Percentiles rank a stretch among this genome's conserved stretches.
phyloP scores from a whole-genome alignment of 1,140 invertebrate genomes.

The Trinorchestia longiramus region DNA sequence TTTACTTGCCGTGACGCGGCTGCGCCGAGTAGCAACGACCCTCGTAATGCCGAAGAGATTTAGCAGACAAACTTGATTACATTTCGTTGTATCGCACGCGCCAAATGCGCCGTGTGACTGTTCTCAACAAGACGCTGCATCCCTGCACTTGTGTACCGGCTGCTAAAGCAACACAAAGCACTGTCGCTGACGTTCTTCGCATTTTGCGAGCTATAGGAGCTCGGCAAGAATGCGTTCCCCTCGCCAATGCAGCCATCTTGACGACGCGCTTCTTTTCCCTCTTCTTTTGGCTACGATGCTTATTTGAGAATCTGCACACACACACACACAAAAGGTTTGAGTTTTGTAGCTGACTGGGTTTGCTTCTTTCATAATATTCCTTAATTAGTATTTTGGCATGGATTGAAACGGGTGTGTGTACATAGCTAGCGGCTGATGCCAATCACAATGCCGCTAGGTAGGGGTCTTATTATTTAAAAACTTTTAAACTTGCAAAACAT shows the following conservation, averaged over 20 bases:
- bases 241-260: slow-evolving; percentile 43
- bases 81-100: not conserved
- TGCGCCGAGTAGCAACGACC: slow-evolving; percentile 10
- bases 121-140: slow-evolving; percentile 27
- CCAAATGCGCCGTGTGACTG: slow-evolving; percentile 1
- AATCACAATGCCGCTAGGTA: not conserved
- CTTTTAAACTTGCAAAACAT: not conserved
- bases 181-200: not conserved
- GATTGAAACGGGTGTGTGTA: not conserved
- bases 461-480: not conserved
- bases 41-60: slow-evolving; percentile 35
- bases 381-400: not conserved
- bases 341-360: not conserved
- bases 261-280: not conserved
- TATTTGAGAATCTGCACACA: not conserved
- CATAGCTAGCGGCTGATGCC: not conserved
- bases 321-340: not conserved
- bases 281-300: not conserved
- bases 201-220: slow-evolving; percentile 36
- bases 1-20: not conserved
- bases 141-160: not conserved
- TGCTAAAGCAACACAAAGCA: not conserved
- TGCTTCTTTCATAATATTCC: not conserved
- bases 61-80: slow-evolving; percentile 41
- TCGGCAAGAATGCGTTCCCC: not conserved